phyloP scores from a whole-genome alignment of 2,888 invertebrate species.

The Chorisops tibialis region DNA sequence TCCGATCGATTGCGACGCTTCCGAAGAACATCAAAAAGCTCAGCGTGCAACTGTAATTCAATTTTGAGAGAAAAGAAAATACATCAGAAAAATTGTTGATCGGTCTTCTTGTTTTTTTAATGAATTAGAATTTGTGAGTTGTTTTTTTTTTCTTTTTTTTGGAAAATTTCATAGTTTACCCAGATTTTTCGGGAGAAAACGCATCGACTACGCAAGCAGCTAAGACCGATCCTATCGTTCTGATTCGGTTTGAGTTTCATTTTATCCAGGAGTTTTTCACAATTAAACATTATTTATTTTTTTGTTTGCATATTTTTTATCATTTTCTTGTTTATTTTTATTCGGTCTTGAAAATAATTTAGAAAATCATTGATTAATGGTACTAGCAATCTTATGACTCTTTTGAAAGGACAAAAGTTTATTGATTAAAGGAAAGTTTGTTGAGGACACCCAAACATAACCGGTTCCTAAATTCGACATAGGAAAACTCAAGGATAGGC shows the following conservation, averaged over 20 bases:
- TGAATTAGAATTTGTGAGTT: background rate
- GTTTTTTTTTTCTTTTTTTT: too few relatives aligned
- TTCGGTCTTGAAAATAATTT: too few relatives aligned
- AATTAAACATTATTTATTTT: slow-evolving; percentile 45
- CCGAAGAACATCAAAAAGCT: slow-evolving; percentile 69
- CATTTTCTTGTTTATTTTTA: too few relatives aligned
- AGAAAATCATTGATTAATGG: too few relatives aligned
- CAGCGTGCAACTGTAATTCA: slow-evolving; percentile 64
- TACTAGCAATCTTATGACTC: too few relatives aligned
- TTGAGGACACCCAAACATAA: too few relatives aligned
- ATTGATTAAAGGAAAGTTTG: too few relatives aligned
- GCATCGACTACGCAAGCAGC: slow-evolving; percentile 45
- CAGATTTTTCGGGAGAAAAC: slow-evolving; percentile 51
- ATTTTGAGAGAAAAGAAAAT: slow-evolving; percentile 1
- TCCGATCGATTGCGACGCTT: slow-evolving; percentile 65
- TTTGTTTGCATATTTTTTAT: too few relatives aligned
- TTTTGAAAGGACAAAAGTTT: too few relatives aligned
- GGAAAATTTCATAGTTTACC: slow-evolving; percentile 39
- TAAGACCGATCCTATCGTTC: slow-evolving; percentile 44
- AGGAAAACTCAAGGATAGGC: too few relatives aligned
- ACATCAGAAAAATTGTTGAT: too few relatives aligned
- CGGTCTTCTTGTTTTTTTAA: background rate
- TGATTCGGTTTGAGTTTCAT: slow-evolving; percentile 43
- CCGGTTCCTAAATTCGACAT: too few relatives aligned
- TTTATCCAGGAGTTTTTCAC: slow-evolving; percentile 48